These are phyloP conservation scores for Mus musculus DNA, from an alignment of 2,113 vertebrate species.

Conservation along the genomic window DNA sequence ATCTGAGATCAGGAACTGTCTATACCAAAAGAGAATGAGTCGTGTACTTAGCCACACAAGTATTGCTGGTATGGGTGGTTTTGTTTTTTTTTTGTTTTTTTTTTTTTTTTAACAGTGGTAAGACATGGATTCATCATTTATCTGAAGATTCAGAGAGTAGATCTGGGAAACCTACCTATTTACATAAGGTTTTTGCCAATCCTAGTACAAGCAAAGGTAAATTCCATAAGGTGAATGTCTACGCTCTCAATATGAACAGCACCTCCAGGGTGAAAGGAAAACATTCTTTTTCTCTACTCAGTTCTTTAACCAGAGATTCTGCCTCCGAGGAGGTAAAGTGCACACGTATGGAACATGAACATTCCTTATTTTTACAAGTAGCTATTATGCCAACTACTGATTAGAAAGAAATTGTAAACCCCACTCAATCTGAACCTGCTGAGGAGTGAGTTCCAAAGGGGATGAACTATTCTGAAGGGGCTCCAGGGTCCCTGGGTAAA, in stretches of 20 bases:
- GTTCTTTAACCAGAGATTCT: neutral
- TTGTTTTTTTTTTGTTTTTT: too few relatives aligned
- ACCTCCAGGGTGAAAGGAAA: conserved; percentile 57
- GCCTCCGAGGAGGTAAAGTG: conserved; percentile 52
- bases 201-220: conserved; percentile 76
- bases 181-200: conserved; percentile 71
- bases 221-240: conserved; percentile 70
- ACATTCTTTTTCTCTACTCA: conserved; percentile 38
- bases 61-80: neutral
- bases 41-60: neutral
- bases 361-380: conserved; percentile 67
- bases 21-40: neutral
- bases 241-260: conserved; percentile 57
- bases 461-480: neutral
- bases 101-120: conserved; percentile 12
- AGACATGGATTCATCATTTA: conserved; percentile 43
- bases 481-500: neutral
- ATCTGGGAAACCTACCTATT: conserved; percentile 72
- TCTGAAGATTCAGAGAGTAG: conserved; percentile 60
- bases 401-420: conserved; percentile 56
- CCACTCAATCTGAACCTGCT: neutral
- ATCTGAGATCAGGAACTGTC: neutral
- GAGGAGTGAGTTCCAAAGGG: neutral
- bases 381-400: conserved; percentile 55
- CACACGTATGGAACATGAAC: conserved; percentile 53